Evolutionary conservation across 1,140 invertebrate species (phyloP), one percentile per base, ranked within the genome.

Genomic region (Ceratitis capitata): DNA sequence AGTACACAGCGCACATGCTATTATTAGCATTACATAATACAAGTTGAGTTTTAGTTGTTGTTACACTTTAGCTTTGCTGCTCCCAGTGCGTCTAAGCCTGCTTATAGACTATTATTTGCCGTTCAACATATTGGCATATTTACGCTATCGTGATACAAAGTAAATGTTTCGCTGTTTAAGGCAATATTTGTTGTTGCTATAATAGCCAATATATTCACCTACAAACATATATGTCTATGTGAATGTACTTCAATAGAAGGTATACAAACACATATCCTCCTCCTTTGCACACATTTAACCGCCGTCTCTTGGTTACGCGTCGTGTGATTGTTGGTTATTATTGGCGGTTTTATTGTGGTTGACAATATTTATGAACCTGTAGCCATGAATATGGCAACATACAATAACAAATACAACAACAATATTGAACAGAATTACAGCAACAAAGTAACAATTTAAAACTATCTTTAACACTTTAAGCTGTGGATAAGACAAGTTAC

Each of bases 11-110:
- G 51, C n/a, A 19, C 16, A 23, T n/a, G 39, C 19, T 45, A 78
- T 78, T 69, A 35, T 69, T 69, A 69, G 61, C 61, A 39, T 35
- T 69, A 69, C 32, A 35, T 35, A 69, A 69, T 69, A 35, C 51
- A 56, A 23, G n/a, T 56, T 56, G 14, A 69, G 32, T 32, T 69
- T 39, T 19, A 16, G 16, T 69, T 35, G 4, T 69, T 35, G 61
- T 29, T 16, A 29, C 4, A 32, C 26, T 35, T 12, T 69, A 35
- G 14, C n/a, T n/a, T n/a, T 35, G 29, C 49, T 64, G 19, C 26
- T 53, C 19, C 32, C 32, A 35, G 23, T 26, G 26, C 23, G 61
- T 12, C 61, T 53, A 10, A 35, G 29, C 26, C 58, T 10, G 6
- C 0, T 29, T 1, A 10, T 61, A 29, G 58, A 1, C 61, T 35